Evolutionary conservation across 1,140 invertebrate species (phyloP).

Genomic region (Triops longicaudatus): DNA sequence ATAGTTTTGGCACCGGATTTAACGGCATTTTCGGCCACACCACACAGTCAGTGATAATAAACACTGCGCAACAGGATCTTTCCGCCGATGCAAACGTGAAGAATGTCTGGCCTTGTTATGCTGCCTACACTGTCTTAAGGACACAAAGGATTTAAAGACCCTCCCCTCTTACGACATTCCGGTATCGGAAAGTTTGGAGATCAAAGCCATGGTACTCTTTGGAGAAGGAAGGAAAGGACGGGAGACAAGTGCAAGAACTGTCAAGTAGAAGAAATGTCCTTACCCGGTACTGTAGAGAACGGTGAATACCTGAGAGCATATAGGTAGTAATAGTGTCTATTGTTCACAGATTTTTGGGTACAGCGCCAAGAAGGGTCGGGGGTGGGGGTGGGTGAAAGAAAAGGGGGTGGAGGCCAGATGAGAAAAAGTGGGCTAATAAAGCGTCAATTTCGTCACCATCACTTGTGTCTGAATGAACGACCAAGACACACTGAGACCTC

Average conservation of each 20-base stretch:
- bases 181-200: too few species aligned
- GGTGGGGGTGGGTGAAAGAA: background rate
- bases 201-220: too few species aligned
- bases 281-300: too few species aligned
- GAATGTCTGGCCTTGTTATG: background rate
- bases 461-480: conserved; percentile 15
- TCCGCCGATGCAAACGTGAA: background rate
- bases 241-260: too few species aligned
- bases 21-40: background rate
- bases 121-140: background rate
- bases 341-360: background rate
- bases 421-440: background rate
- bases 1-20: conserved; percentile 3
- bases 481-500: conserved; percentile 10
- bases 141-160: too few species aligned
- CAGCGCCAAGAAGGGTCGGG: background rate
- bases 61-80: background rate
- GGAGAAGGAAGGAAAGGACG: too few species aligned
- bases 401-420: too few species aligned
- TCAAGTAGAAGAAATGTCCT: too few species aligned
- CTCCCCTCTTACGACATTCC: too few species aligned
- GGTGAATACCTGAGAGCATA: too few species aligned
- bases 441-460: conserved; percentile 7
- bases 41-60: background rate
- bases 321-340: too few species aligned